phyloP scores from a whole-genome alignment of 1,140 invertebrate genomes.

The Trachymyrmex septentrionalis region DNA sequence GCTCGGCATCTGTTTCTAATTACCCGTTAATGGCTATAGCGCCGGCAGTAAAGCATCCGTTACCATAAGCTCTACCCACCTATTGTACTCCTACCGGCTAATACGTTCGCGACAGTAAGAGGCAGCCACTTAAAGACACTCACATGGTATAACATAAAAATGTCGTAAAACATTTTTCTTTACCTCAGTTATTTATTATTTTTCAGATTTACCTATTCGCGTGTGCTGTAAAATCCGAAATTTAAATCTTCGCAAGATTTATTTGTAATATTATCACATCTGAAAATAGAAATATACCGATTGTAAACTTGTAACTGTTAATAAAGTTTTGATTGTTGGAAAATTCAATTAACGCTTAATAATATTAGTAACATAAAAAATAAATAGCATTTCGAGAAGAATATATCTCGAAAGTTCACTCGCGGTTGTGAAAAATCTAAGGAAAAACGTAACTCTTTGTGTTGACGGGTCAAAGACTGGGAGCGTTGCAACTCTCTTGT shows the following conservation, averaged over 20 bases:
- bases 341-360: background rate
- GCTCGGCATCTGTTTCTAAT: constrained; percentile 87
- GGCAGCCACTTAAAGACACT: constrained; percentile 46
- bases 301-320: background rate
- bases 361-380: background rate
- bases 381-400: background rate
- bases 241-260: background rate
- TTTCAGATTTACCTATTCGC: background rate
- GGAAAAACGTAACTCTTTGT: constrained; percentile 12
- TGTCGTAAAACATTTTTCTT: background rate
- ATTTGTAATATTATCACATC: background rate
- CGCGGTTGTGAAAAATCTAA: constrained; percentile 15
- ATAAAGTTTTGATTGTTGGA: background rate
- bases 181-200: constrained; percentile 2
- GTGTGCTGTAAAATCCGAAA: background rate
- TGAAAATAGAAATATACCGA: background rate
- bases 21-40: constrained; percentile 86
- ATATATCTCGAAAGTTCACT: background rate
- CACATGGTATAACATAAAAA: constrained; percentile 33
- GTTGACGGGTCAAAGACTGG: constrained; percentile 17
- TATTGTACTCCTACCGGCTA: constrained; percentile 59
- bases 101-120: constrained; percentile 56
- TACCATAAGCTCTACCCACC: constrained; percentile 82
- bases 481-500: constrained; percentile 71
- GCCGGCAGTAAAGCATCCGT: constrained; percentile 83